phyloP scores from a whole-genome alignment of 2,888 invertebrate genomes.

The Pachymerium ferrugineum region DNA sequence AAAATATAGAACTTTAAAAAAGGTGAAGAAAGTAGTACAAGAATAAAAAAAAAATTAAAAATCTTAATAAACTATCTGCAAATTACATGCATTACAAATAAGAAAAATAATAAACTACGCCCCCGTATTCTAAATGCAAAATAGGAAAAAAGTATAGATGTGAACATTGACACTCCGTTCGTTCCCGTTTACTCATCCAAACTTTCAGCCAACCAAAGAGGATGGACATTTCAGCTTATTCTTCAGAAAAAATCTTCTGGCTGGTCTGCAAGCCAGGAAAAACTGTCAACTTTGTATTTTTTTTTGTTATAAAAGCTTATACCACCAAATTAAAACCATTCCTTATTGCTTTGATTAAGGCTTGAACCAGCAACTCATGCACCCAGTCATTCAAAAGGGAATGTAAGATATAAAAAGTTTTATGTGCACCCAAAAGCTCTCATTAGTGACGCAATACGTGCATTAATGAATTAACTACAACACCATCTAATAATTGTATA shows the following conservation, averaged over 20 bases:
- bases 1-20: too few relatives aligned
- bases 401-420: background rate
- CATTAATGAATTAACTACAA: background rate
- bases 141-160: background rate
- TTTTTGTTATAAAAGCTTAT: background rate
- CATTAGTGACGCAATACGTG: background rate
- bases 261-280: constrained; percentile 31
- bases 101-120: background rate
- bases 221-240: background rate
- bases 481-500: background rate
- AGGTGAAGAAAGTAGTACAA: too few relatives aligned
- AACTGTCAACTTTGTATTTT: background rate
- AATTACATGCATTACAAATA: too few relatives aligned
- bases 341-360: background rate
- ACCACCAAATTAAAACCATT: background rate
- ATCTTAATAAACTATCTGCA: too few relatives aligned
- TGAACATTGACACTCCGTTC: background rate
- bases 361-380: background rate
- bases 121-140: background rate
- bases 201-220: background rate
- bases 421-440: background rate
- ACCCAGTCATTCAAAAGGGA: background rate
- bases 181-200: background rate
- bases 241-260: constrained; percentile 25
- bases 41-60: too few relatives aligned